Evolutionary conservation across 2,797 vertebrate genomes (phyloP).

Genomic region (Falco concolor): DNA sequence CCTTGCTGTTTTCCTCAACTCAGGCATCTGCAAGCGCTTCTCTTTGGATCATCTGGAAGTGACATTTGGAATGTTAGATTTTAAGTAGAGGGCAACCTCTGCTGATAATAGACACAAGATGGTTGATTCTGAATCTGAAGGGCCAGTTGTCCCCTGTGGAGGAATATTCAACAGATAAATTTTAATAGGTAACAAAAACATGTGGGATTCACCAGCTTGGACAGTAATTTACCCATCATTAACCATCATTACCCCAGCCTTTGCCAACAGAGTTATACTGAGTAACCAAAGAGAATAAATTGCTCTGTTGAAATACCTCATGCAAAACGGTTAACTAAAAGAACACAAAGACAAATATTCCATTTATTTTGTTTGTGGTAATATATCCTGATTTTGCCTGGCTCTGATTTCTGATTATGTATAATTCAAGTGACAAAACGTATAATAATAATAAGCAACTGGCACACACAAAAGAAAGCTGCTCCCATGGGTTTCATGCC

Average conservation of each 20-base stretch:
- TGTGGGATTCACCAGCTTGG: background rate
- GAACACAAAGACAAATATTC: background rate
- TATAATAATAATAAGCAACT: background rate
- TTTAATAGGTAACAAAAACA: background rate
- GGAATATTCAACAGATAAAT: background rate
- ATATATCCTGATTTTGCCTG: background rate
- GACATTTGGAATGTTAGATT: background rate
- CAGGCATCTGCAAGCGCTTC: background rate
- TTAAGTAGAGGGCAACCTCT: background rate
- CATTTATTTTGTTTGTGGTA: background rate
- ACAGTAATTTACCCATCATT: background rate
- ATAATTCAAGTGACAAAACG: background rate
- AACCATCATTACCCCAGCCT: background rate
- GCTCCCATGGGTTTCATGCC: background rate
- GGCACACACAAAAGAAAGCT: background rate
- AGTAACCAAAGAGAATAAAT: background rate
- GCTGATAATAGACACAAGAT: background rate
- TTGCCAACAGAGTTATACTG: background rate
- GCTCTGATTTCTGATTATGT: background rate
- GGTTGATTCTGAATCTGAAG: background rate
- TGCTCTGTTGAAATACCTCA: background rate
- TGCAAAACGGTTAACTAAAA: background rate
- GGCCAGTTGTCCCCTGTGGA: background rate
- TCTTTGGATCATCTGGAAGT: background rate
- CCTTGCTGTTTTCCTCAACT: background rate